Conservation (phyloP, 2,797 vertebrate genomes). For the Pipistrellus nathusii region DNA sequence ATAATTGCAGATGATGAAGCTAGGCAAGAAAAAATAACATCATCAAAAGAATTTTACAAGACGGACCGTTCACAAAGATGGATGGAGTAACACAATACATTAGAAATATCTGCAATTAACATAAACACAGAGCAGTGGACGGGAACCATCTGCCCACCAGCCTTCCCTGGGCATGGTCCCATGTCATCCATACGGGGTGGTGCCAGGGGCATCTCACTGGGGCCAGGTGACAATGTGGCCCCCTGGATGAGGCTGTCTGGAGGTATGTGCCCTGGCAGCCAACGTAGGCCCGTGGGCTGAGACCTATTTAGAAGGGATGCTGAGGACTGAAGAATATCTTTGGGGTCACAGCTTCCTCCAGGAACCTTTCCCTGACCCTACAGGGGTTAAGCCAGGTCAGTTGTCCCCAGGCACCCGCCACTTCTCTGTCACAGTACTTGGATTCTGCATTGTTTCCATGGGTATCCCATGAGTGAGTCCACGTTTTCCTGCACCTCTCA, state of each 20-base stretch:
- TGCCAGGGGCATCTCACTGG: neutral
- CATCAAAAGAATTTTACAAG: slow-evolving; percentile 88
- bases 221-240: neutral
- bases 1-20: slow-evolving; percentile 86
- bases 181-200: neutral
- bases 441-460: accelerated
- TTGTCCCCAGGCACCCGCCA: neutral
- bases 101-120: slow-evolving; percentile 80
- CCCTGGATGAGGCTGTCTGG: neutral
- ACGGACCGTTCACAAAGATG: slow-evolving; percentile 79
- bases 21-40: slow-evolving; percentile 85
- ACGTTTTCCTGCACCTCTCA: accelerated
- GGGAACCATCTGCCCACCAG: slow-evolving; percentile 85
- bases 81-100: slow-evolving; percentile 86
- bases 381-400: accelerated
- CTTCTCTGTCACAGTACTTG: neutral
- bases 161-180: slow-evolving; percentile 5
- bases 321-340: neutral
- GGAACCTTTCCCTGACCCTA: neutral
- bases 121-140: slow-evolving; percentile 81
- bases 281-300: neutral
- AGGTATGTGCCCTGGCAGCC: neutral
- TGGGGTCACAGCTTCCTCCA: neutral
- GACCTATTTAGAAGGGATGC: neutral
- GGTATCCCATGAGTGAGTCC: accelerated